Conservation (phyloP, 1,140 invertebrate species). For the Bombus difficillimus region DNA sequence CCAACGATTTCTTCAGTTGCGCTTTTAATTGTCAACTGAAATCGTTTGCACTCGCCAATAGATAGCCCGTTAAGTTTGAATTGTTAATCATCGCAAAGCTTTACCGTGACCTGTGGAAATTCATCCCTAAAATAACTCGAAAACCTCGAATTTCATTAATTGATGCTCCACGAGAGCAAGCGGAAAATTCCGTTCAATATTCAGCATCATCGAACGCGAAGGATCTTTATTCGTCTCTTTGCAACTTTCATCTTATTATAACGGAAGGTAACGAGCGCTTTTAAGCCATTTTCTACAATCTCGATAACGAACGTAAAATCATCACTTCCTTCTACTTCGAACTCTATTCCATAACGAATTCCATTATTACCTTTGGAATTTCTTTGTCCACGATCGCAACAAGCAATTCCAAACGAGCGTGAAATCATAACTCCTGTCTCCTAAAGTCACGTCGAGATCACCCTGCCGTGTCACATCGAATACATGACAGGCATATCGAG, state of each 20-base stretch:
- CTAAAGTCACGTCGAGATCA: neutral
- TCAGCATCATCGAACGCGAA: neutral
- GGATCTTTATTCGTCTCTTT: neutral
- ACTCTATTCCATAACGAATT: neutral
- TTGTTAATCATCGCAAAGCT: neutral
- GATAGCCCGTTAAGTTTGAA: neutral
- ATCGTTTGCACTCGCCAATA: neutral
- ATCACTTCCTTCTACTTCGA: neutral
- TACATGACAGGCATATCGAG: neutral
- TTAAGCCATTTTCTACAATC: neutral
- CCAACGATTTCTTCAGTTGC: conserved; percentile 15
- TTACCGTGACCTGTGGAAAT: too few relatives aligned
- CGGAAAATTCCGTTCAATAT: neutral
- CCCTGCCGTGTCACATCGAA: neutral
- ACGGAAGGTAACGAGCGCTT: neutral
- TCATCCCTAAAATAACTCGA: neutral
- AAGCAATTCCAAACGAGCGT: neutral
- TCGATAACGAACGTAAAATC: neutral
- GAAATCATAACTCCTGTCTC: neutral
- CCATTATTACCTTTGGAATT: neutral
- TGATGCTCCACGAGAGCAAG: neutral
- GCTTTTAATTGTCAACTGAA: conserved; percentile 16
- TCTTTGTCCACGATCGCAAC: neutral
- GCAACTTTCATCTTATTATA: neutral
- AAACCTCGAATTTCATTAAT: neutral